Evolutionary conservation across 2,113 vertebrate species (phyloP).

Genomic region (Planiliza haematocheilus): DNA sequence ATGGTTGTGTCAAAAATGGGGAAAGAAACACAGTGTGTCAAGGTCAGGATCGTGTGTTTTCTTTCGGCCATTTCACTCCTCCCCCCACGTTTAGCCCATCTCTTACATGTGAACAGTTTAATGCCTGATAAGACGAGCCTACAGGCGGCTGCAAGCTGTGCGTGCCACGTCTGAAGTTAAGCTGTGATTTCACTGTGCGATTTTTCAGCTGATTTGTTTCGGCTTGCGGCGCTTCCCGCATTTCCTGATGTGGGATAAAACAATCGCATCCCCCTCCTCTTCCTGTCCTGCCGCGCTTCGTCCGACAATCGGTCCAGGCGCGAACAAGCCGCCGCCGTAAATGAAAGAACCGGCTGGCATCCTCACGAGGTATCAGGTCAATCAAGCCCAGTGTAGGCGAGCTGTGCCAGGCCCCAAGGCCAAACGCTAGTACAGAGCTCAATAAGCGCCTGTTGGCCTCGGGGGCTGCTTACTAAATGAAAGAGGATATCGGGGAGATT

Average conservation of each 20-base stretch:
- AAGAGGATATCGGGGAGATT: slow-evolving; percentile 67
- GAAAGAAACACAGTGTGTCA: slow-evolving; percentile 11
- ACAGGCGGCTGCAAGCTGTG: slow-evolving; percentile 17
- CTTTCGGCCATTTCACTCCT: slow-evolving; percentile 32
- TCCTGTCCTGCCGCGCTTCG: neutral
- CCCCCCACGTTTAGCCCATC: slow-evolving; percentile 5
- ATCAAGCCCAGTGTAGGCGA: slow-evolving; percentile 42
- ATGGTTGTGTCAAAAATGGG: too few species aligned
- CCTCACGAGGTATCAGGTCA: slow-evolving; percentile 41
- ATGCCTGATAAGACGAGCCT: slow-evolving; percentile 16
- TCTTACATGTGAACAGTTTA: slow-evolving; percentile 24
- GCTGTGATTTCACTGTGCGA: slow-evolving; percentile 5
- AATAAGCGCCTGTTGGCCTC: slow-evolving; percentile 50
- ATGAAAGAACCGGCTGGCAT: slow-evolving; percentile 33
- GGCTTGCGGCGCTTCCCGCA: neutral
- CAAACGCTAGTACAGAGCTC: slow-evolving; percentile 31
- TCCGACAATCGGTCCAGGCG: slow-evolving; percentile 28
- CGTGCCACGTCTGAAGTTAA: neutral
- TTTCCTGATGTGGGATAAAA: slow-evolving; percentile 23
- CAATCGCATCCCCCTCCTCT: slow-evolving; percentile 11
- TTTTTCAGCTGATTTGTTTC: slow-evolving; percentile 34
- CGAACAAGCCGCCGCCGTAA: slow-evolving; percentile 12
- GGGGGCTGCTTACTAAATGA: slow-evolving; percentile 61
- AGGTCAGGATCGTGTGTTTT: slow-evolving; percentile 11
- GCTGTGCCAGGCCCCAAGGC: slow-evolving; percentile 21